These are phyloP conservation scores for Pomatostomus ruficeps DNA, from an alignment of 2,113 vertebrate genomes.

Conservation along the genomic window DNA sequence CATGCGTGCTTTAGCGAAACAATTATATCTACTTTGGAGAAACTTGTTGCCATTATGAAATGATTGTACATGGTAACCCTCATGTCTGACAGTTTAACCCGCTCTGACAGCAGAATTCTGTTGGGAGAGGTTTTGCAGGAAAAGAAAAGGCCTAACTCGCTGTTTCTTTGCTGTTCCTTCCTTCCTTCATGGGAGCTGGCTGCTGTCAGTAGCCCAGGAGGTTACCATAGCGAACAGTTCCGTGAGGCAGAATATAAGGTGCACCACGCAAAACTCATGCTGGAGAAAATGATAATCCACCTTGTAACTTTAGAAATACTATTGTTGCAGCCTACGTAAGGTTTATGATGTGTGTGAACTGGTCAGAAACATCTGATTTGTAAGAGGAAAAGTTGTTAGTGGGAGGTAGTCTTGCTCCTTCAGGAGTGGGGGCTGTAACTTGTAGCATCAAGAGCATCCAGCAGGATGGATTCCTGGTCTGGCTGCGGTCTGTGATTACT, in stretches of 20 bases:
- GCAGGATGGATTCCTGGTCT: not conserved
- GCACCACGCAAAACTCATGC: not conserved
- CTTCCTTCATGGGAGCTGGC: not conserved
- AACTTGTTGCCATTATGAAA: constrained; percentile 15
- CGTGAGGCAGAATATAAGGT: not conserved
- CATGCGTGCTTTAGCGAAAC: not conserved
- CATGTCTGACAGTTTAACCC: not conserved
- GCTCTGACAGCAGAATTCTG: not conserved
- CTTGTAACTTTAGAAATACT: not conserved
- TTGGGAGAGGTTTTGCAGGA: not conserved
- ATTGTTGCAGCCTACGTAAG: not conserved
- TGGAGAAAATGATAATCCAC: not conserved
- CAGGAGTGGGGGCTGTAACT: not conserved
- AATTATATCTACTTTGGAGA: constrained; percentile 28
- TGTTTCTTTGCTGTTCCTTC: not conserved
- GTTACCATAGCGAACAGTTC: constrained; percentile 7
- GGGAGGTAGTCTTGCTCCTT: not conserved
- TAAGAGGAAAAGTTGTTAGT: not conserved
- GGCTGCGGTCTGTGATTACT: not conserved
- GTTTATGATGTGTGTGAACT: accelerated
- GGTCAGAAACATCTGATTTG: not conserved
- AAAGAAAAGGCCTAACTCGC: not conserved
- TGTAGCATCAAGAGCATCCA: accelerated
- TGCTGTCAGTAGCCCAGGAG: not conserved
- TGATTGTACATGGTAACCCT: not conserved